Evolutionary conservation across 2,797 vertebrate species (phyloP).

Genomic region (Pygocentrus nattereri): DNA sequence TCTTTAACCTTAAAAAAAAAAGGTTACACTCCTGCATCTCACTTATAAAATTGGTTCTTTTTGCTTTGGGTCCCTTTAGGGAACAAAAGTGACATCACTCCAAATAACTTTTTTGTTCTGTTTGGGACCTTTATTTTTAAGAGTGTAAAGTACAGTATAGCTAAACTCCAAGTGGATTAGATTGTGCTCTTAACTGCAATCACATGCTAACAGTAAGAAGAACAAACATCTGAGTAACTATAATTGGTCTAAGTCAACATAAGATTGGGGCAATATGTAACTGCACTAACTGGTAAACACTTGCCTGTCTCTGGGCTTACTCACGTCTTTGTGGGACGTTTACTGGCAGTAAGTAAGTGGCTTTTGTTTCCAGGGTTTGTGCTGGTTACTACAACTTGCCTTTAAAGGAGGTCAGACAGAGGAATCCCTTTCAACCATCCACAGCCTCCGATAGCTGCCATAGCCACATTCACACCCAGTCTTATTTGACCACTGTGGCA

Average conservation of each 20-base stretch:
- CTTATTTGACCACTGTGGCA: slow-evolving; percentile 48
- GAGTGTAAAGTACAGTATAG: neutral
- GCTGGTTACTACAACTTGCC: slow-evolving; percentile 58
- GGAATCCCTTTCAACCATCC: slow-evolving; percentile 60
- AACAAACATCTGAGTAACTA: neutral
- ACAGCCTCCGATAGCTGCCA: slow-evolving; percentile 51
- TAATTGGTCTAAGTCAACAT: neutral
- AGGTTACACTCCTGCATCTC: neutral
- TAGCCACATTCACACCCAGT: slow-evolving; percentile 50
- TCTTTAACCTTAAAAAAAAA: neutral
- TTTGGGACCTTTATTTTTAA: too few species aligned
- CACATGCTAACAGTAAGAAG: neutral
- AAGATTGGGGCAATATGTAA: neutral
- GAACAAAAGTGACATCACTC: neutral
- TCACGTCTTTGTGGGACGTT: slow-evolving; percentile 34
- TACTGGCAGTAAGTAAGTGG: slow-evolving; percentile 45
- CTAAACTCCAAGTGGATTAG: neutral
- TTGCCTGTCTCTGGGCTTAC: neutral
- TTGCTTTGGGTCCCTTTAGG: neutral
- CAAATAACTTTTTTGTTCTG: too few species aligned
- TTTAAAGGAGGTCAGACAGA: slow-evolving; percentile 58
- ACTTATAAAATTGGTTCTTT: too few species aligned
- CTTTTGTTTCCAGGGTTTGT: slow-evolving; percentile 51
- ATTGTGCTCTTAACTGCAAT: neutral
- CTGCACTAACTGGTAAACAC: slow-evolving; percentile 4